Conservation (phyloP, 2,113 vertebrate genomes). For the Colossoma macropomum region DNA sequence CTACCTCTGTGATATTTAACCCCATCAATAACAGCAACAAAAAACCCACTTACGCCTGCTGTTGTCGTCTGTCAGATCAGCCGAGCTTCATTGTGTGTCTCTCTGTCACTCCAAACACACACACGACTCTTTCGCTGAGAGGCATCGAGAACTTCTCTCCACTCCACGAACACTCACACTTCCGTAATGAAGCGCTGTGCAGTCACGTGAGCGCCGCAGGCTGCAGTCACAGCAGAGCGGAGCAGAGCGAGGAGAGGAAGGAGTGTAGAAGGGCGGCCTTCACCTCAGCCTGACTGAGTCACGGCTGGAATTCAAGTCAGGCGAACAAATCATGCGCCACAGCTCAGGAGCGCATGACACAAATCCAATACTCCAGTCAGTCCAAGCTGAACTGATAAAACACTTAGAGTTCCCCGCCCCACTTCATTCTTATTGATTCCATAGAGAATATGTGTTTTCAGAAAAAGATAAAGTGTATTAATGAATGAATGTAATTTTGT, state of each 20-base stretch:
- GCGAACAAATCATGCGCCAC: constrained; percentile 36
- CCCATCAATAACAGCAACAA: too few relatives aligned
- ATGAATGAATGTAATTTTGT: too few relatives aligned
- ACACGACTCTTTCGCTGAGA: too few relatives aligned
- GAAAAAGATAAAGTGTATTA: too few relatives aligned
- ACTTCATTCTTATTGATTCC: too few relatives aligned
- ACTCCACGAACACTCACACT: constrained; percentile 9
- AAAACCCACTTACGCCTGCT: constrained; percentile 32
- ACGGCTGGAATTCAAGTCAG: constrained; percentile 32
- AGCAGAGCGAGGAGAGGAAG: neutral
- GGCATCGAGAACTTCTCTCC: too few relatives aligned
- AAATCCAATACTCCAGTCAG: neutral
- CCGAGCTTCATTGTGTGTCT: neutral
- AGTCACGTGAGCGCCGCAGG: constrained; percentile 15
- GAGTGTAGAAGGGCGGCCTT: neutral
- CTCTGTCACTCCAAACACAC: neutral
- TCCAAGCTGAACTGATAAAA: neutral
- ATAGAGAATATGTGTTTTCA: too few relatives aligned
- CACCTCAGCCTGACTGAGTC: constrained; percentile 7
- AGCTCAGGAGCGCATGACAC: constrained; percentile 41
- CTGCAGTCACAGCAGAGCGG: constrained; percentile 11
- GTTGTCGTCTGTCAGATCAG: neutral
- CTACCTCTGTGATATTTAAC: neutral
- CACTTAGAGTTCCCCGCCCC: neutral
- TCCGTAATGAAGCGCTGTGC: constrained; percentile 57